phyloP scores from a whole-genome alignment of 2,888 invertebrate genomes.

The Byasa hedistus region DNA sequence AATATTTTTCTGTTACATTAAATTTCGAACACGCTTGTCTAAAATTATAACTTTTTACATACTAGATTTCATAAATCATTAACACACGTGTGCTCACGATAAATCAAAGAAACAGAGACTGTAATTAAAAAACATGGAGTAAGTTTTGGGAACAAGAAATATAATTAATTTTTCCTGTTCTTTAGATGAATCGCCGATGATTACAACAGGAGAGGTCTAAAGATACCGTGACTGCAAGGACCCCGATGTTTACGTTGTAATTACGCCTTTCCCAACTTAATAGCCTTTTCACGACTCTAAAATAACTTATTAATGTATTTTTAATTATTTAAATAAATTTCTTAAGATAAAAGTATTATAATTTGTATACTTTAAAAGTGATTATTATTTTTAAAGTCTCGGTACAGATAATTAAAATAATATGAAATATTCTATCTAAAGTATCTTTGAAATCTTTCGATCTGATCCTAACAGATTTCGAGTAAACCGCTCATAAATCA shows the following conservation, averaged over 20 bases:
- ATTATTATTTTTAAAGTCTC: background rate
- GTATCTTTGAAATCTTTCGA: background rate
- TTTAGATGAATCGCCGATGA: slow-evolving; percentile 76
- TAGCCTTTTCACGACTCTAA: slow-evolving; percentile 63
- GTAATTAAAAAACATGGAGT: slow-evolving; percentile 74
- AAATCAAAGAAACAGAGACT: slow-evolving; percentile 65
- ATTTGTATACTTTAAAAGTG: background rate
- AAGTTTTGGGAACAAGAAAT: slow-evolving; percentile 66
- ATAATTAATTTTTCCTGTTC: slow-evolving; percentile 75
- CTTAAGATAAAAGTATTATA: background rate
- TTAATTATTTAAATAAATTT: slow-evolving; percentile 37
- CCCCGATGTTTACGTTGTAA: slow-evolving; percentile 75
- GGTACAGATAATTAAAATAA: slow-evolving; percentile 1
- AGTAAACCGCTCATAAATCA: slow-evolving; percentile 68
- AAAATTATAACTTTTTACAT: slow-evolving; percentile 12
- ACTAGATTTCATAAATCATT: slow-evolving; percentile 60
- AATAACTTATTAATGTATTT: slow-evolving; percentile 33
- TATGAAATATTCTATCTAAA: background rate
- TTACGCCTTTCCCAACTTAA: slow-evolving; percentile 59
- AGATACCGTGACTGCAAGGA: slow-evolving; percentile 60
- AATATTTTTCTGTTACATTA: slow-evolving; percentile 1
- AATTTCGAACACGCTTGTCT: background rate
- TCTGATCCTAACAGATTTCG: slow-evolving; percentile 43
- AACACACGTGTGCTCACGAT: slow-evolving; percentile 61
- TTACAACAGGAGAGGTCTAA: slow-evolving; percentile 55